phyloP scores from a whole-genome alignment of 2,888 invertebrate genomes.

The Onchidella celtica region DNA sequence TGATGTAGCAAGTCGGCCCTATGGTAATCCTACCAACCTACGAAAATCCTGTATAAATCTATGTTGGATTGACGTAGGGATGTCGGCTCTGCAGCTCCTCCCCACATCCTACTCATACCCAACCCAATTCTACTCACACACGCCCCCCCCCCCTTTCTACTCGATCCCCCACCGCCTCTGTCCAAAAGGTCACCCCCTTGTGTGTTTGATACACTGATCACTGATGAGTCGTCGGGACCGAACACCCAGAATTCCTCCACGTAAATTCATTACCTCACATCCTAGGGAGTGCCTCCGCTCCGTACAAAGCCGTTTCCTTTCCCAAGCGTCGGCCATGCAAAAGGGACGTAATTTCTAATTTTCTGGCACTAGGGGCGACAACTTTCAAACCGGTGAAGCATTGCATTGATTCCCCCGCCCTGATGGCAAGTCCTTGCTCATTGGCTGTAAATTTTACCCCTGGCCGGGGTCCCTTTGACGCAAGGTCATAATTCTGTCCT shows the following conservation, averaged over 20 bases:
- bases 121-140: not conserved
- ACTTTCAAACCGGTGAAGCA: constrained; percentile 22
- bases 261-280: constrained; percentile 30
- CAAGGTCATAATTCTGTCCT: not conserved
- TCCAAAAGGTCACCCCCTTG: not conserved
- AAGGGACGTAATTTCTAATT: constrained; percentile 38
- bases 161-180: not conserved
- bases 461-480: not conserved
- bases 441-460: constrained; percentile 8
- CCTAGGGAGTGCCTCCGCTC: not conserved
- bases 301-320: not conserved
- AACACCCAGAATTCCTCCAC: not conserved
- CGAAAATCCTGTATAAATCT: no score
- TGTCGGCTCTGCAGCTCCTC: not conserved
- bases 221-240: not conserved
- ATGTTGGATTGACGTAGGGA: no score
- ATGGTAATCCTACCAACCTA: no score
- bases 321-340: constrained; percentile 11
- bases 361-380: constrained; percentile 32
- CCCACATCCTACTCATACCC: not conserved
- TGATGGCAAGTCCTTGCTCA: not conserved
- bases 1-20: not conserved
- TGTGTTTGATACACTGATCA: constrained; percentile 15
- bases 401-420: constrained; percentile 1
- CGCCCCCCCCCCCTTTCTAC: not conserved